A percentile compares a stretch with the other conserved stretches of the same genome.
phyloP scores from a whole-genome alignment of 2,797 vertebrate genomes.

The Acipenser transmontanus region DNA sequence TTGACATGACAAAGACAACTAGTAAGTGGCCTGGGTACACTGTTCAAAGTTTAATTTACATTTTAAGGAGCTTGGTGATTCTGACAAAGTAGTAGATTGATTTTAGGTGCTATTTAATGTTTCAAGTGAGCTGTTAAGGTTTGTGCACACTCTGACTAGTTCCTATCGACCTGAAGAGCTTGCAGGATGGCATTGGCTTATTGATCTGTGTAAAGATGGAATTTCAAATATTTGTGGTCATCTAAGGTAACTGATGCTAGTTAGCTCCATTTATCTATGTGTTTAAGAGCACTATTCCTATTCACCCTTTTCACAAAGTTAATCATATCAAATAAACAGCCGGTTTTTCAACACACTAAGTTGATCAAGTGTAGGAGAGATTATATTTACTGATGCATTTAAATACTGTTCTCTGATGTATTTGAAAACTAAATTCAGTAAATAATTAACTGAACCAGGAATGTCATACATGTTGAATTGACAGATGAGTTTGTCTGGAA shows the following conservation, averaged over 20 bases:
- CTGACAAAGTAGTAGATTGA: neutral
- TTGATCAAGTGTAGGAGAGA: neutral
- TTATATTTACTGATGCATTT: too few species aligned
- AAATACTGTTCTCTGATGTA: too few species aligned
- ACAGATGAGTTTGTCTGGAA: too few species aligned
- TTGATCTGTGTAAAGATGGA: neutral
- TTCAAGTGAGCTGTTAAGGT: slow-evolving; percentile 4
- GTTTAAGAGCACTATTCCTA: neutral
- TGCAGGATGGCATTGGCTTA: slow-evolving; percentile 2
- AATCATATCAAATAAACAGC: neutral
- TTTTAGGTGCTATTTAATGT: neutral
- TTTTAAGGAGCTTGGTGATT: neutral
- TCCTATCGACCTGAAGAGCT: neutral
- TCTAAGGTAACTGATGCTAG: neutral
- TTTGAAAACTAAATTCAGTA: too few species aligned
- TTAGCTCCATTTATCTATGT: neutral
- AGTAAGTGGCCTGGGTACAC: neutral
- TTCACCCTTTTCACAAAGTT: neutral
- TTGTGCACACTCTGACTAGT: neutral
- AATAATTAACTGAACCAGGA: too few species aligned
- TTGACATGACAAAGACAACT: neutral
- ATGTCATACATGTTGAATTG: too few species aligned
- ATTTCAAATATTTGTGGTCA: neutral
- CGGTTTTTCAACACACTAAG: neutral
- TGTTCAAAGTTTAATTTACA: neutral